phyloP scores from a whole-genome alignment of 2,113 vertebrate genomes.

The Oreochromis spilurus region DNA sequence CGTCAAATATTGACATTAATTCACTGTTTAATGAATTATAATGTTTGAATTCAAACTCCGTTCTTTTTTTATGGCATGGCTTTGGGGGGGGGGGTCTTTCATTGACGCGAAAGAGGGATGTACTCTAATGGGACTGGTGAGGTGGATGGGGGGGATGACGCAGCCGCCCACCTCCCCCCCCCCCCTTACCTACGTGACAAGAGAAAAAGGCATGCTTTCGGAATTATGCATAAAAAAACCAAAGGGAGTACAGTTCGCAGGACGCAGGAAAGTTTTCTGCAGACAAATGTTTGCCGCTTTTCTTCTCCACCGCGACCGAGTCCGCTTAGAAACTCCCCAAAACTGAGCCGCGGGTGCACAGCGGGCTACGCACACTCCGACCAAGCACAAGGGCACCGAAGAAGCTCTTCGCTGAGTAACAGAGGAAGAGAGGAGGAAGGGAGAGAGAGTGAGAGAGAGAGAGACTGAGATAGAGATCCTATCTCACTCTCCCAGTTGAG shows the following conservation, averaged over 20 bases:
- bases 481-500: constrained; percentile 71
- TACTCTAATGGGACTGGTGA: constrained; percentile 84
- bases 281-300: constrained; percentile 79
- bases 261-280: constrained; percentile 79
- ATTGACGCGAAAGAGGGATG: constrained; percentile 79
- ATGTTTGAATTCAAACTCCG: constrained; percentile 71
- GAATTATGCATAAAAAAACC: constrained; percentile 90
- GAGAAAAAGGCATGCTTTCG: constrained; percentile 82
- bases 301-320: constrained; percentile 64
- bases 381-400: constrained; percentile 64
- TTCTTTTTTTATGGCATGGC: constrained; percentile 74
- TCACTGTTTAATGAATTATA: constrained; percentile 56
- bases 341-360: constrained; percentile 62
- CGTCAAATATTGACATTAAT: constrained; percentile 49
- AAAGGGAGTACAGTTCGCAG: constrained; percentile 75
- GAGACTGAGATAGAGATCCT: constrained; percentile 68
- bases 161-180: constrained; percentile 66
- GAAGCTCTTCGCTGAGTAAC: constrained; percentile 26
- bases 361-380: constrained; percentile 75
- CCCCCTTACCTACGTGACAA: constrained; percentile 66
- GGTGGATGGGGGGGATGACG: constrained; percentile 74
- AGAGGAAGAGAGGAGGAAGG: not conserved
- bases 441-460: constrained; percentile 9
- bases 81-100: constrained; percentile 66
- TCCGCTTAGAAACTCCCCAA: constrained; percentile 69